Evolutionary conservation across 2,888 invertebrate genomes (phyloP), one percentile per base, ranked within the genome.

Genomic region (Agriopis leucophaearia): DNA sequence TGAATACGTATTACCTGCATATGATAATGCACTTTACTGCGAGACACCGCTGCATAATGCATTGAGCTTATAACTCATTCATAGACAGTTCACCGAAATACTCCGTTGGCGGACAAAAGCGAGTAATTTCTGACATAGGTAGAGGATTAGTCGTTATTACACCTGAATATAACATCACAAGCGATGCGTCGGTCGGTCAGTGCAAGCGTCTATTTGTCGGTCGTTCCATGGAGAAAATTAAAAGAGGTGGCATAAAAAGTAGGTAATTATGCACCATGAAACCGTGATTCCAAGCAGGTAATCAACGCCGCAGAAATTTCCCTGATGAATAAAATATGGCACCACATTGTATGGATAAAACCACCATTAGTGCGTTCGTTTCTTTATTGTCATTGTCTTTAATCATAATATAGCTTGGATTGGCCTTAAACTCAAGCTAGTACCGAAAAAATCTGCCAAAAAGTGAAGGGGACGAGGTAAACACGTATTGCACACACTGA

Each of bases 151-250:
- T 74, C 73, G 81, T 83, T 83, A 87, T 87, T 86, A 88, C 85
- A 77, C 79, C 80, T 84, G 85, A 85, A 88, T 87, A 83, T 79
- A 84, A 82, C 83, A 87, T 86, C 86, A 85, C 74, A 84, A 75
- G 64, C 35, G n/a, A 73, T 73, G 67, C 71, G 68, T 40, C 65
- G 48, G 47, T 16, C 38, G 2, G 60, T 36, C 42, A 47, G 59
- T 52, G 8, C 56, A 18, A 57, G 62, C 65, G 65, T 63, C 8
- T 8, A 6, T 50, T 48, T 48, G 38, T 42, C n/a, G 50, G 16
- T 0, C 10, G 10, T 18, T 4, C 18, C 36, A 38, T 6, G 10
- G 52, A 54, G 9, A 16, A 10, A 16, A 38, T 38, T 16, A 54
- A 40, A 0, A 10, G 38, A 54, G 38, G 38, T 38, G 52, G 38